These are phyloP conservation scores for Patiria miniata DNA, from an alignment of 35 echinoderm and acorn worm genomes.

Conservation along the genomic window DNA sequence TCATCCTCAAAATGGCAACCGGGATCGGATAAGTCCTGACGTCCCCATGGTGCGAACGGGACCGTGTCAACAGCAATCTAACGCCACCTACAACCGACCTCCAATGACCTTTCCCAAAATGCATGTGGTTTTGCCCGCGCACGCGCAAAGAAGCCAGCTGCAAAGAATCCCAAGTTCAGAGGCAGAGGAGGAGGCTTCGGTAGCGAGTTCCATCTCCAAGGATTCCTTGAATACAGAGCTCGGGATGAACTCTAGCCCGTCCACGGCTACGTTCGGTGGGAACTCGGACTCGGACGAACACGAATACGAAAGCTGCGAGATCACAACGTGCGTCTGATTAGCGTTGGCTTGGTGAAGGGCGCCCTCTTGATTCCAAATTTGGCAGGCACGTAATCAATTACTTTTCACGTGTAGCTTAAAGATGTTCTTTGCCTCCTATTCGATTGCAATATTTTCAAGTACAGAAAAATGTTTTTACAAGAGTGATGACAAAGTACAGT, in stretches of 20 bases:
- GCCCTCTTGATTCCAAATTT: too few species aligned
- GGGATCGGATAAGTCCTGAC: not conserved
- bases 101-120: not conserved
- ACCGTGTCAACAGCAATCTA: not conserved
- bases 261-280: slow-evolving; percentile 5
- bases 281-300: slow-evolving; percentile 2
- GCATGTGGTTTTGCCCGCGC: not conserved
- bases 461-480: too few species aligned
- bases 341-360: too few species aligned
- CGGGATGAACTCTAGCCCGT: slow-evolving; percentile 17
- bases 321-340: slow-evolving; percentile 15
- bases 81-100: slow-evolving; percentile 17
- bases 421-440: too few species aligned
- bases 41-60: not conserved
- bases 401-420: too few species aligned
- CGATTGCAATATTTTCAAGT: too few species aligned
- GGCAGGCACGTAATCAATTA: too few species aligned
- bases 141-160: not conserved
- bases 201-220: slow-evolving; percentile 15
- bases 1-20: not conserved
- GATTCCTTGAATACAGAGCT: not conserved
- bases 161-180: not conserved
- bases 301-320: slow-evolving; percentile 19
- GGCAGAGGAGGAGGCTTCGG: not conserved
- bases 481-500: too few species aligned